A percentile compares a stretch with the other conserved stretches of the same genome.
Evolutionary conservation across 2,113 vertebrate species (phyloP).

Genomic region (Conger conger): DNA sequence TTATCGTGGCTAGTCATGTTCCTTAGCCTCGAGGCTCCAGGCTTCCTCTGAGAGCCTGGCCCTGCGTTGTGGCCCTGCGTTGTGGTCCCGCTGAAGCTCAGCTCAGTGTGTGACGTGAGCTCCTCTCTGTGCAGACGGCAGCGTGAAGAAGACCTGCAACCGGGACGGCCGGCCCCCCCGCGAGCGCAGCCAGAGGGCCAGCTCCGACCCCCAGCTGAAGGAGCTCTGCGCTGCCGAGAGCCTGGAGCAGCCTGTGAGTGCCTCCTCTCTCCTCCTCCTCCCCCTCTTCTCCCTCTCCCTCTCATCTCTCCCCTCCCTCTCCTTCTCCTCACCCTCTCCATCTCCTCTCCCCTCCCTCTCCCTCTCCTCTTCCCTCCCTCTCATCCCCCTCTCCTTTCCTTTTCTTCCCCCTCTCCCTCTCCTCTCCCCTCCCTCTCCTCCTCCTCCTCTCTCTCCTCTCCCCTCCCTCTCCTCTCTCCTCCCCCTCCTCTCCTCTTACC

Average conservation of each 20-base stretch:
- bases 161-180: conserved; percentile 61
- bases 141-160: conserved; percentile 63
- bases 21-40: no score
- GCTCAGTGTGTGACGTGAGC: neutral
- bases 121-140: conserved; percentile 67
- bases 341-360: no score
- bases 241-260: conserved; percentile 57
- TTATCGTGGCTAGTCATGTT: no score
- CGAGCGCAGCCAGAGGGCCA: conserved; percentile 68
- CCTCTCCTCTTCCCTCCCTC: no score
- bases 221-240: conserved; percentile 54
- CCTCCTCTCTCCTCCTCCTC: neutral
- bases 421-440: no score
- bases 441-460: no score
- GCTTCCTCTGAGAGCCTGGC: no score
- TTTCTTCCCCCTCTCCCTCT: no score
- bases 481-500: no score
- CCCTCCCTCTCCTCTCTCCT: no score
- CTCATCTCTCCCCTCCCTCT: no score
- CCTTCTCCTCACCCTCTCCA: neutral
- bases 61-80: neutral
- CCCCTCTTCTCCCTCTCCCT: neutral
- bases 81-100: neutral
- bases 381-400: no score
- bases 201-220: conserved; percentile 71